Percentiles rank a stretch among this genome's conserved stretches.
Evolutionary conservation across 2,888 invertebrate genomes (phyloP).

Genomic region (Nudaria mundana): DNA sequence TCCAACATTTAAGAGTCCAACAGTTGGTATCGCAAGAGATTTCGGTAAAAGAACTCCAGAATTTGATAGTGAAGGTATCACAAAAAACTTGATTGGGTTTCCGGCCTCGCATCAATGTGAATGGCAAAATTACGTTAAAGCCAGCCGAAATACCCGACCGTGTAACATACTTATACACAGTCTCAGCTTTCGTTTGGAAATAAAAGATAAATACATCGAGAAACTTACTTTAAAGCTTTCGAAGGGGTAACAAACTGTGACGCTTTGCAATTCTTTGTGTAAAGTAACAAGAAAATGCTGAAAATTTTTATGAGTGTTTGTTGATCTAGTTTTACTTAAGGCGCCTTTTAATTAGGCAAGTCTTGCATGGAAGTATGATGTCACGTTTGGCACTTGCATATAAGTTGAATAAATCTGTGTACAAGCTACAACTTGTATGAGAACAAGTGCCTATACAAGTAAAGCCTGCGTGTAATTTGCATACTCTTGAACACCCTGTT

Average conservation of each 20-base stretch:
- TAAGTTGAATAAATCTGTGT: too few species aligned
- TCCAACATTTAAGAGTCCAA: constrained; percentile 69
- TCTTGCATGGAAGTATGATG: too few species aligned
- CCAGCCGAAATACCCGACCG: constrained; percentile 26
- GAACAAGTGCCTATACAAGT: too few species aligned
- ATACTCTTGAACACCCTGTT: too few species aligned
- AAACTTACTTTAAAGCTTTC: constrained; percentile 35
- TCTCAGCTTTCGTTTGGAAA: constrained; percentile 33
- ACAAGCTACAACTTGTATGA: too few species aligned
- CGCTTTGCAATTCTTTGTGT: constrained; percentile 41
- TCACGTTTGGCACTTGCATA: too few species aligned
- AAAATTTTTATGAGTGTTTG: too few species aligned
- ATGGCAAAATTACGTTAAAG: constrained; percentile 34
- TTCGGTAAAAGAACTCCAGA: constrained; percentile 70
- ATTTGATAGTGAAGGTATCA: constrained; percentile 63
- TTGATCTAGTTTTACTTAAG: too few species aligned
- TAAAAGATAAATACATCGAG: constrained; percentile 43
- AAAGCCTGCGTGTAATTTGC: too few species aligned
- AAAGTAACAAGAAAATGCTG: constrained; percentile 27
- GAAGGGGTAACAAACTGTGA: constrained; percentile 25
- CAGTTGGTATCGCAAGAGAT: constrained; percentile 67
- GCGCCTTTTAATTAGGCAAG: too few species aligned
- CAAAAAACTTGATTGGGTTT: constrained; percentile 35
- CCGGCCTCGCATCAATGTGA: constrained; percentile 33
- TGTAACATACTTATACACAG: constrained; percentile 34